Base-by-base conservation (phyloP, 2,113 vertebrate species). In the Fulica atra region DNA sequence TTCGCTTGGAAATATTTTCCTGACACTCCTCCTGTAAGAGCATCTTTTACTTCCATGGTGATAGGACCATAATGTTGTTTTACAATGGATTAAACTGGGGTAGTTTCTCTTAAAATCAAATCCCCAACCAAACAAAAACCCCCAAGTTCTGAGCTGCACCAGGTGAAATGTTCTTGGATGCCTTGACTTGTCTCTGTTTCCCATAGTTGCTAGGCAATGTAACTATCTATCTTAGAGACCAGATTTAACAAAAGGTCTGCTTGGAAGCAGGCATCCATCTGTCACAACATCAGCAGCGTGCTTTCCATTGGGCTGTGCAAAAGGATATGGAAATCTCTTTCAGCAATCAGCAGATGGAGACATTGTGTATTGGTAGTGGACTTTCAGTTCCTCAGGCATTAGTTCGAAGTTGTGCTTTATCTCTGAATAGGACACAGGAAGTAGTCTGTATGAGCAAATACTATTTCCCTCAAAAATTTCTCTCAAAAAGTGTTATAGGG, bases 321-420 rank as follows among this genome's bases (percentile, higher is more conserved):
- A 81, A 59, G 14, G 12, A 24, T 59, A 8, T 56, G 50, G 65
- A 81, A 84, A 86, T 64, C 42, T 79, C 53, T 40, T 13, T 21
- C 53, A 80, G 59, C 65, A 84, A 85, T 91, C 70, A 81, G 53
- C 84, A 91, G 89, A 61, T 91, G 89, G 73, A 95, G 84, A 89
- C 35, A 90, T 26, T 46, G 10, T 60, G 80, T 53, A 57, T 57
- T 54, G 51, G 13, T 18, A 51, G 42, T 28, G 63, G 57, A 56
- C 20, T 57, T 72, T 9, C 38, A 25, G 42, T 42, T 95, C 87
- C 57, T 57, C 70, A 19, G 38, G 53, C 65, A 5, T 38, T 21
- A 73, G 19, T 33, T 24, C 0, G 0, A 68, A 68, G 28, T 46
- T 60, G 31, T 59, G 36, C 79, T 78, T 16, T 44, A 18, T 33